Base-by-base conservation (phyloP, 2,113 vertebrate species). In the Neodontobutis hainanensis region DNA sequence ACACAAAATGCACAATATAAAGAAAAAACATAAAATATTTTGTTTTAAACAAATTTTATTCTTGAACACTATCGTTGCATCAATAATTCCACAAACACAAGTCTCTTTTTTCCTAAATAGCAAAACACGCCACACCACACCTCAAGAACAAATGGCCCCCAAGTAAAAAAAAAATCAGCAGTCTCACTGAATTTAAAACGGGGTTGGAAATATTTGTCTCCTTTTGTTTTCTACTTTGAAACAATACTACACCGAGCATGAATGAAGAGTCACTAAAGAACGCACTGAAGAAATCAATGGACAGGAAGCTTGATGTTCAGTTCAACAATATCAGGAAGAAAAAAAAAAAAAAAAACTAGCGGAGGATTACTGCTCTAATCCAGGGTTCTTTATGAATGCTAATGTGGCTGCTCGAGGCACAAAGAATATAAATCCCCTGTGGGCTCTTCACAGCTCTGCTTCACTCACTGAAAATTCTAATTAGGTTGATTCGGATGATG, bases 351-450 rank as follows among this genome's bases (percentile, higher is more conserved):
- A 87, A 57, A 87, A 77, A 47, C 67, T 70, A 70, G 51, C 62
- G 42, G 27, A 74, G 77, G 83, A 86, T 87, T 85, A 83, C 43
- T 12, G 56, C 70, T 79, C 56, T 84, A 84, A 85, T 80, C 81
- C 78, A 60, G 55, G 51, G 71, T 67, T 52, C 67, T 60, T 64
- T 47, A 53, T 68, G 68, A 90, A 87, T 85, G 78, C 74, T 81
- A 86, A 88, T 85, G 52, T 78, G 44, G n/a, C 50, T 4, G 32
- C 65, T 80, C 38, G 36, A 70, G 66, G 64, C 58, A 77, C 68
- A 73, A 71, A 70, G 46, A 72, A 68, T 73, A 66, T 36, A 57
- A 79, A 78, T 69, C 75, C 79, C 83, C 61, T 15, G 64, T 8
- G 64, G 67, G 69, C 55, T 55, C 52, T 66, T 52, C 57, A 27